phyloP scores from a whole-genome alignment of 2,113 vertebrate species.

The Nycticebus coucang region DNA sequence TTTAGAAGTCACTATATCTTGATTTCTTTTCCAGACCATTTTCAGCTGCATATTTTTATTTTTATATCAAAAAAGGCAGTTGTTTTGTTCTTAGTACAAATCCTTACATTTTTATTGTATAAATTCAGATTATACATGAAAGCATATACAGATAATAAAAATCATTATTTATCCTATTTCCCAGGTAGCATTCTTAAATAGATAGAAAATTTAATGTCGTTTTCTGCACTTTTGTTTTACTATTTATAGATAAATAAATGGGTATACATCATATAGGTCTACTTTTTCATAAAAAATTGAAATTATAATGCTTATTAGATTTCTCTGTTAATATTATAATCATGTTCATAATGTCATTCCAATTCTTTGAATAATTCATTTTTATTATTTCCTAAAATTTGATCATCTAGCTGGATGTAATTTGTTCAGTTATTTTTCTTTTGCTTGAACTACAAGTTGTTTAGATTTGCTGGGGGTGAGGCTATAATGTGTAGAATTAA shows the following conservation, averaged over 20 bases:
- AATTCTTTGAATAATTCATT: not conserved
- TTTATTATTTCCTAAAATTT: not conserved
- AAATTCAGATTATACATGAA: not conserved
- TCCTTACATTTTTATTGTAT: not conserved
- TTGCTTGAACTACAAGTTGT: not conserved
- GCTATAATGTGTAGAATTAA: not conserved
- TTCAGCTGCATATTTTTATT: not conserved
- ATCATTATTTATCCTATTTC: not conserved
- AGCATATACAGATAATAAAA: not conserved
- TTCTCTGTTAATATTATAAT: not conserved
- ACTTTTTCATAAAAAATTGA: not conserved
- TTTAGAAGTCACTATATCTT: constrained; percentile 2
- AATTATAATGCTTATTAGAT: not conserved
- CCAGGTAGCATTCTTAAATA: not conserved
- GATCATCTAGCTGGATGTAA: not conserved
- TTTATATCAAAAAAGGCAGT: not conserved
- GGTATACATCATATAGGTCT: not conserved
- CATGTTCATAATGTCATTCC: not conserved
- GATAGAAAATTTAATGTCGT: not conserved
- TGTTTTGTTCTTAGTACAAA: not conserved
- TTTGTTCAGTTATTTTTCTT: not conserved
- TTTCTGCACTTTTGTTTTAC: not conserved
- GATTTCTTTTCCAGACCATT: not conserved
- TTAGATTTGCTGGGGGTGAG: not conserved
- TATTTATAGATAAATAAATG: not conserved